Percentiles rank a stretch among this genome's conserved stretches.
Conservation (phyloP, 2,113 vertebrate genomes). For the Paramormyrops kingsleyae region DNA sequence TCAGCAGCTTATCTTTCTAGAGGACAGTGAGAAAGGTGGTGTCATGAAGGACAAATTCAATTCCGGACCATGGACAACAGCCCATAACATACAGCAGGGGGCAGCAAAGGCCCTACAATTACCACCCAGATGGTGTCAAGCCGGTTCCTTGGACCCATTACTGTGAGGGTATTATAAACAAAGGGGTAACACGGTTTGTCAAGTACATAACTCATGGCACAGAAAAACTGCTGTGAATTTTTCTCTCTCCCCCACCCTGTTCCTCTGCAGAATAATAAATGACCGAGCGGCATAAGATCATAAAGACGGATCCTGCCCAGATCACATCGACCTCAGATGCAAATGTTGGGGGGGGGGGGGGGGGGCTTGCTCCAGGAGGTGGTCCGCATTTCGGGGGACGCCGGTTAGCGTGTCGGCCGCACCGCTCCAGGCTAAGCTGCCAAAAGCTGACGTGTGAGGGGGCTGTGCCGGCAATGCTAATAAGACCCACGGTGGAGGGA, state of each 20-base stretch:
- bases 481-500: neutral
- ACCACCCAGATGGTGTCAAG: slow-evolving; percentile 53
- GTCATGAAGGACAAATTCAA: neutral
- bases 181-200: slow-evolving; percentile 52
- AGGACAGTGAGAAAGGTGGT: slow-evolving; percentile 27
- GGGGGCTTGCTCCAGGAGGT: neutral
- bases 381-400: neutral
- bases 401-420: neutral
- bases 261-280: slow-evolving; percentile 45
- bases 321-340: neutral
- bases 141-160: slow-evolving; percentile 47
- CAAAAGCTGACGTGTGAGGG: neutral
- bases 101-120: slow-evolving; percentile 61
- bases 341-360: neutral
- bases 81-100: slow-evolving; percentile 55
- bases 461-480: neutral
- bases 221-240: slow-evolving; percentile 30
- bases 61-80: slow-evolving; percentile 11
- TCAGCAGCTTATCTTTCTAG: slow-evolving; percentile 76
- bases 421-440: neutral
- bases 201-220: slow-evolving; percentile 52
- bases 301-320: neutral
- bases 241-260: neutral
- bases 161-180: slow-evolving; percentile 57
- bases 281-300: slow-evolving; percentile 14